These are phyloP conservation scores for Eciton burchellii DNA, from an alignment of 1,140 invertebrate genomes.

Conservation along the genomic window DNA sequence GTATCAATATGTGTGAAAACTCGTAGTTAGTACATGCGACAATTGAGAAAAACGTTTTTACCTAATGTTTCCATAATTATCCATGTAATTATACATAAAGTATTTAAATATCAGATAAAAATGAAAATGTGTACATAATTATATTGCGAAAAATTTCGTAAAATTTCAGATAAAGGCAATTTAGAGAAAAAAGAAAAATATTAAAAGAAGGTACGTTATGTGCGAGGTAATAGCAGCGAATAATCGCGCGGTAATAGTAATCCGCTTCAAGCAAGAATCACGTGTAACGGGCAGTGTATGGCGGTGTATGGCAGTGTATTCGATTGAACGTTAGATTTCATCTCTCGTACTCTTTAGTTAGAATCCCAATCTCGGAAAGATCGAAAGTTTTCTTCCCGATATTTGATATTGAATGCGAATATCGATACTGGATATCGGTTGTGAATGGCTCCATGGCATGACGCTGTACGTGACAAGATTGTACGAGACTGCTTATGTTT, in stretches of 20 bases:
- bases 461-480: slow-evolving; percentile 77
- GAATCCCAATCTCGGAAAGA: slow-evolving; percentile 10
- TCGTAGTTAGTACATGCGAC: not conserved
- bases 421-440: slow-evolving; percentile 65
- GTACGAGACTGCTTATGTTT: slow-evolving; percentile 86
- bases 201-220: not conserved
- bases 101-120: slow-evolving; percentile 41
- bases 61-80: slow-evolving; percentile 11
- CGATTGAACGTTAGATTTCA: not conserved
- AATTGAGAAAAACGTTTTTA: slow-evolving; percentile 19
- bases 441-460: slow-evolving; percentile 69
- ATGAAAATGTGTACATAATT: slow-evolving; percentile 28
- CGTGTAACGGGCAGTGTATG: not conserved
- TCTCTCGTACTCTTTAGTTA: not conserved
- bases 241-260: slow-evolving; percentile 39
- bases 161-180: slow-evolving; percentile 24
- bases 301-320: not conserved
- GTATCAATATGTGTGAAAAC: not conserved
- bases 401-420: slow-evolving; percentile 60
- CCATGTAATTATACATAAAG: slow-evolving; percentile 15
- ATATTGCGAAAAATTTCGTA: not conserved
- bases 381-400: slow-evolving; percentile 38
- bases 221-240: slow-evolving; percentile 20
- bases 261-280: slow-evolving; percentile 19
- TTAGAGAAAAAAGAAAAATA: not conserved